Evolutionary conservation across 2,113 vertebrate genomes (phyloP).

Genomic region (Crotalus viridis): DNA sequence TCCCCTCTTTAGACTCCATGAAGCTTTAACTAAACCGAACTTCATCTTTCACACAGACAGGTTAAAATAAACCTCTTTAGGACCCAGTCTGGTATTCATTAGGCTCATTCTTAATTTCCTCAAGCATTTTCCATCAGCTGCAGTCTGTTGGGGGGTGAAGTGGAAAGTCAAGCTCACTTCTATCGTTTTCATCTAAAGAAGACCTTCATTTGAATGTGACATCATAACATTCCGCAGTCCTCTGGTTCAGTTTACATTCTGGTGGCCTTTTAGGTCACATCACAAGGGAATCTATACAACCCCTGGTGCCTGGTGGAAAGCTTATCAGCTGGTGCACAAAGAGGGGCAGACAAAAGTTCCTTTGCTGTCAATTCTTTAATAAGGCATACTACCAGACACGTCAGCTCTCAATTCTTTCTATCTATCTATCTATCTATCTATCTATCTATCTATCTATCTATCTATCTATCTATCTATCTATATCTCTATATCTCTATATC

Average conservation of each 20-base stretch:
- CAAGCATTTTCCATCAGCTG: constrained; percentile 9
- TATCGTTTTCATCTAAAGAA: neutral
- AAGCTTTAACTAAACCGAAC: constrained; percentile 37
- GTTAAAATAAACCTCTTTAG: constrained; percentile 42
- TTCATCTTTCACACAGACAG: constrained; percentile 59
- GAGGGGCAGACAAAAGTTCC: neutral
- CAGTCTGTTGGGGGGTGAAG: neutral
- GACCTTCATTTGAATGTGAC: neutral
- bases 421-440: too few relatives aligned
- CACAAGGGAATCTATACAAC: neutral
- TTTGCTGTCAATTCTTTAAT: accelerated
- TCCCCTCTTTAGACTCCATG: neutral
- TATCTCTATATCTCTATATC: too few relatives aligned
- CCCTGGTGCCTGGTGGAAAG: neutral
- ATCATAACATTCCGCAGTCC: neutral
- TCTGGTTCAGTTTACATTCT: neutral
- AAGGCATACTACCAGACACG: neutral
- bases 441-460: neutral
- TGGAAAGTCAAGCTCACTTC: constrained; percentile 12
- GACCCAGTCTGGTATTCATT: constrained; percentile 58
- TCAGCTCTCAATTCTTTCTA: neutral
- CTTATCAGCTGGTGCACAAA: neutral
- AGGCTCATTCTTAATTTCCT: constrained; percentile 50
- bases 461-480: too few relatives aligned
- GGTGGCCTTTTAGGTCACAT: neutral